These are phyloP conservation scores for Charaxes varanes DNA, from an alignment of 1,140 invertebrate species.

Conservation along the genomic window DNA sequence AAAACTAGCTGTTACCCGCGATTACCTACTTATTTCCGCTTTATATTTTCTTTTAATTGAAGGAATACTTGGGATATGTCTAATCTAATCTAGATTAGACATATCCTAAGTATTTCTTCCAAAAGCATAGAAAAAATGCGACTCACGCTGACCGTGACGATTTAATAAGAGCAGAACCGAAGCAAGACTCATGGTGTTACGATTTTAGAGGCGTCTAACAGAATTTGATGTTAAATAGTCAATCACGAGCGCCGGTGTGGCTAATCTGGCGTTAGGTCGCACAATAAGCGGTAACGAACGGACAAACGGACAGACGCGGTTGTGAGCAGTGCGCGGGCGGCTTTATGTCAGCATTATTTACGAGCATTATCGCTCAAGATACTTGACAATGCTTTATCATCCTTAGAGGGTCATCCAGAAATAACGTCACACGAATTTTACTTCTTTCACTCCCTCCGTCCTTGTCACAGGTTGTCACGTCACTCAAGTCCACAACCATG, in stretches of 20 bases:
- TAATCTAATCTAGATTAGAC: conserved; percentile 7
- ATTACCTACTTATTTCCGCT: too few species aligned
- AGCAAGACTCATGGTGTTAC: conserved; percentile 12
- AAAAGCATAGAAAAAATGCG: conserved; percentile 24
- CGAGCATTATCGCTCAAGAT: too few species aligned
- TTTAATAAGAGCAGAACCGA: conserved; percentile 12
- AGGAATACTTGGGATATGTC: too few species aligned
- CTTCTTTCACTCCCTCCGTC: too few species aligned
- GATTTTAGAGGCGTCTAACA: conserved; percentile 47
- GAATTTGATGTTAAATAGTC: conserved; percentile 64
- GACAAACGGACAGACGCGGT: conserved; percentile 60
- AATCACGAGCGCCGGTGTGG: conserved; percentile 62
- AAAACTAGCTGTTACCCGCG: too few species aligned
- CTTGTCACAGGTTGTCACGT: too few species aligned
- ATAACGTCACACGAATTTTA: too few species aligned
- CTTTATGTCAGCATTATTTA: conserved; percentile 70
- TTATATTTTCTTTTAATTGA: too few species aligned
- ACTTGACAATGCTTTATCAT: too few species aligned
- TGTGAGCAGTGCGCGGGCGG: conserved; percentile 67
- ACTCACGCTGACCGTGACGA: conserved; percentile 9
- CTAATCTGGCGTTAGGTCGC: conserved; percentile 62
- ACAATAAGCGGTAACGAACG: conserved; percentile 72
- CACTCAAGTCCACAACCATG: too few species aligned
- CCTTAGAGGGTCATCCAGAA: too few species aligned
- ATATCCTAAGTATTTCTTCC: not conserved